Conservation (phyloP, 1,140 invertebrate species). For the Popillia japonica region DNA sequence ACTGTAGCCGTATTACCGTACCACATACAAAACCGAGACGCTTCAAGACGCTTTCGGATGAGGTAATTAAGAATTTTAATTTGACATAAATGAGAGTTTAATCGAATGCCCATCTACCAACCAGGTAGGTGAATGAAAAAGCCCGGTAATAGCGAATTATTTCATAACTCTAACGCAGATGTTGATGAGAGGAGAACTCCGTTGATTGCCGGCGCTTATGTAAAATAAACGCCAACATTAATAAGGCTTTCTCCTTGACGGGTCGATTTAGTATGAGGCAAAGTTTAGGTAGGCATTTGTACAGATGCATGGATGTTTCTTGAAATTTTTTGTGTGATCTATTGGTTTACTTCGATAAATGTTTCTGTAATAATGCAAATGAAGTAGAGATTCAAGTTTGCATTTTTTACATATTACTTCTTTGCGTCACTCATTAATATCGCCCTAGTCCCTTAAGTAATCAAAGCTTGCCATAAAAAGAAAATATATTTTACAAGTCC, state of each 20-base stretch:
- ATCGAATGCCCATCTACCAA: slow-evolving; percentile 9
- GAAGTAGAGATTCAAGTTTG: too few relatives aligned
- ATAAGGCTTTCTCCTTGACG: background rate
- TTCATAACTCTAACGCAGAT: background rate
- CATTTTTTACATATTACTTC: too few relatives aligned
- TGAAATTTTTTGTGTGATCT: too few relatives aligned
- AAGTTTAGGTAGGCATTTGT: background rate
- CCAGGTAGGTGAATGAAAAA: slow-evolving; percentile 1
- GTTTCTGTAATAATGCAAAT: too few relatives aligned
- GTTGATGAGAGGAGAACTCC: background rate
- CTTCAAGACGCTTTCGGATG: background rate
- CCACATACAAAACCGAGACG: background rate
- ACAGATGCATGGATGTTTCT: too few relatives aligned
- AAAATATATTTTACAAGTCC: too few relatives aligned
- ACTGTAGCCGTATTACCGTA: background rate
- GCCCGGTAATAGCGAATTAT: background rate
- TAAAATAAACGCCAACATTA: background rate
- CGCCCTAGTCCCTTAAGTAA: too few relatives aligned
- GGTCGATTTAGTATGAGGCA: background rate
- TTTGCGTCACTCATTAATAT: too few relatives aligned
- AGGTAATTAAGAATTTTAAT: slow-evolving; percentile 19
- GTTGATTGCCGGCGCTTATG: background rate
- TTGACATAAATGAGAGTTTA: slow-evolving; percentile 15
- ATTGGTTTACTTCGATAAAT: too few relatives aligned
- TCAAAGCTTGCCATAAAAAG: too few relatives aligned